phyloP scores from a whole-genome alignment of 2,797 vertebrate genomes.

The Brachyalestes nurse region DNA sequence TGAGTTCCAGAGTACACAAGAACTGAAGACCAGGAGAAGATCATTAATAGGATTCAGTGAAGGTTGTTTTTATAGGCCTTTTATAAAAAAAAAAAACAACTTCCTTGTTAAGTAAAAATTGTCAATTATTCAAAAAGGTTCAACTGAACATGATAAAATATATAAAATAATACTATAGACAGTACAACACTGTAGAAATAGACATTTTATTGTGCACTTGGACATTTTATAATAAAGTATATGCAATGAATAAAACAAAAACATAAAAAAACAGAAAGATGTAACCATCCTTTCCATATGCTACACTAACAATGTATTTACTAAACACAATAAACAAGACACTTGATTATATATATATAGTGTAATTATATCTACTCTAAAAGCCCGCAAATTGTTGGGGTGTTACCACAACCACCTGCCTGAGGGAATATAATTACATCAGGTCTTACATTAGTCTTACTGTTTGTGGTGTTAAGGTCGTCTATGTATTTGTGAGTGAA shows the following conservation, averaged over 20 bases:
- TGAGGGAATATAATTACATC: neutral
- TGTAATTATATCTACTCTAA: slow-evolving; percentile 12
- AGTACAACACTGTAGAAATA: slow-evolving; percentile 5
- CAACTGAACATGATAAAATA: neutral
- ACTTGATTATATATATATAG: slow-evolving; percentile 11
- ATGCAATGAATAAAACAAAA: neutral
- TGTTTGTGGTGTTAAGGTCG: neutral
- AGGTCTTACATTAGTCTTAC: slow-evolving; percentile 1
- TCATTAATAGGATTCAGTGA: neutral
- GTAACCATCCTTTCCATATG: neutral
- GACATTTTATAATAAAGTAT: neutral
- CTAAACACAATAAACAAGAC: neutral
- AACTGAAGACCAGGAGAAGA: no score
- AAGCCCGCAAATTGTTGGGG: neutral
- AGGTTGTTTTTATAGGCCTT: neutral
- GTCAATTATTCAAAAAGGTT: neutral
- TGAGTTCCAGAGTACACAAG: neutral
- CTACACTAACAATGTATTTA: slow-evolving; percentile 1
- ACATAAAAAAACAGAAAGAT: neutral
- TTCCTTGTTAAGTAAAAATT: neutral
- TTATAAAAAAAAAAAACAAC: no score
- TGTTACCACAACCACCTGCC: neutral
- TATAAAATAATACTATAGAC: neutral
- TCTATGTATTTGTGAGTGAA: slow-evolving; percentile 1
- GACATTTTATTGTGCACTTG: slow-evolving; percentile 4